A percentile compares a stretch with the other conserved stretches of the same genome.
Evolutionary conservation across 2,113 vertebrate species (phyloP).

Genomic region (Chaetodon auriga): DNA sequence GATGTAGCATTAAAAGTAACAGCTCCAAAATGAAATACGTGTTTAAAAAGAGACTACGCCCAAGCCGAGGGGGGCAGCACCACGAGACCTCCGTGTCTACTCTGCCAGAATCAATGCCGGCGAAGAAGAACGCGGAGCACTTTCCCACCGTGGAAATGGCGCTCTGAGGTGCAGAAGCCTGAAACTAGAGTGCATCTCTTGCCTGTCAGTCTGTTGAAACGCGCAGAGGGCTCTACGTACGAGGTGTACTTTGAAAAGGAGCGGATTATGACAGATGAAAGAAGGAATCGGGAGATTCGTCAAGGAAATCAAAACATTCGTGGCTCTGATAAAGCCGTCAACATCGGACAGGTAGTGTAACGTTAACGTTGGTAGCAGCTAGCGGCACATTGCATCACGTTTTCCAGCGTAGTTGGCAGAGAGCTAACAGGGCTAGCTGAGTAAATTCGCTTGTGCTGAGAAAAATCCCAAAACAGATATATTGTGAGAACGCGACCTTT

Average conservation of each 20-base stretch:
- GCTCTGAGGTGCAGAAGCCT: constrained; percentile 48
- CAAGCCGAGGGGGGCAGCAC: constrained; percentile 40
- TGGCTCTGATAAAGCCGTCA: constrained; percentile 57
- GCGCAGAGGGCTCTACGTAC: neutral
- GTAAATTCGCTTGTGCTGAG: neutral
- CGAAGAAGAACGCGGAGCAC: constrained; percentile 57
- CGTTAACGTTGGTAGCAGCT: constrained; percentile 41
- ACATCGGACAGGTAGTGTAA: constrained; percentile 65
- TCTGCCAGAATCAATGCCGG: neutral
- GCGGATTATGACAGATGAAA: constrained; percentile 69
- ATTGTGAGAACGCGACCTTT: neutral
- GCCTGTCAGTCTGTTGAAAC: constrained; percentile 2
- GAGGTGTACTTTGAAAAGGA: constrained; percentile 11
- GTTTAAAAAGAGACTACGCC: neutral
- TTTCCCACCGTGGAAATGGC: constrained; percentile 67
- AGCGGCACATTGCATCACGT: constrained; percentile 72
- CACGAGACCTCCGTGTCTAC: accelerated
- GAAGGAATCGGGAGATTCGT: constrained; percentile 23
- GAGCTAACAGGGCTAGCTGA: constrained; percentile 1
- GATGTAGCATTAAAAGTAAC: no score
- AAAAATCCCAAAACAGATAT: neutral
- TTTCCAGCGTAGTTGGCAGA: constrained; percentile 37
- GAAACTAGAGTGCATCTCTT: constrained; percentile 30
- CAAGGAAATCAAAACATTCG: constrained; percentile 45
- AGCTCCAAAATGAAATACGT: no score